Evolutionary conservation across 2,888 invertebrate species (phyloP).

Genomic region (Epinotia demarniana): DNA sequence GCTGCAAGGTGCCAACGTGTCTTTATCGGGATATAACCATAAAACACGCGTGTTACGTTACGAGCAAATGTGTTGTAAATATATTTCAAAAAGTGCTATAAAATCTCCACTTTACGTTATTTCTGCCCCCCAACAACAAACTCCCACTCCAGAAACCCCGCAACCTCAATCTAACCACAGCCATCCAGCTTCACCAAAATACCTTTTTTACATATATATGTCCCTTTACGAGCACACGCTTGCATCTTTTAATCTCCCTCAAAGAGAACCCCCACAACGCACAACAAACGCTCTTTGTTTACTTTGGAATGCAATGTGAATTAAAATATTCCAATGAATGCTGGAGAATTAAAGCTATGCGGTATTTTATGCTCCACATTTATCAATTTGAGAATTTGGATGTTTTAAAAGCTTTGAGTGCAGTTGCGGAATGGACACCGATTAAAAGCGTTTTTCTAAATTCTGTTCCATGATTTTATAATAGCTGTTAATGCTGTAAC

Average conservation of each 20-base stretch:
- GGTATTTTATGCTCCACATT: slow-evolving; percentile 16
- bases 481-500: not conserved
- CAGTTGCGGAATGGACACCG: not conserved
- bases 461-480: slow-evolving; percentile 9
- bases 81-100: not conserved
- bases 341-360: slow-evolving; percentile 27
- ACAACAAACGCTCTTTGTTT: slow-evolving; percentile 25
- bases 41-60: too few relatives aligned
- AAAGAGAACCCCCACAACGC: slow-evolving; percentile 9
- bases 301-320: slow-evolving; percentile 24
- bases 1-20: too few relatives aligned
- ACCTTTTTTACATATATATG: slow-evolving; percentile 18
- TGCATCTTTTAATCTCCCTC: slow-evolving; percentile 42
- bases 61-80: too few relatives aligned
- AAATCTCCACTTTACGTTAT: not conserved
- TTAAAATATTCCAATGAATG: slow-evolving; percentile 34
- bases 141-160: not conserved
- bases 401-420: slow-evolving; percentile 18
- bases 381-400: slow-evolving; percentile 28
- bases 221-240: slow-evolving; percentile 15
- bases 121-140: not conserved
- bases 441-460: slow-evolving; percentile 3
- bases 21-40: too few relatives aligned
- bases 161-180: slow-evolving; percentile 11
- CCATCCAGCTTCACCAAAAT: not conserved